Evolutionary conservation across 2,113 vertebrate genomes (phyloP).

Genomic region (Uropsilus gracilis): DNA sequence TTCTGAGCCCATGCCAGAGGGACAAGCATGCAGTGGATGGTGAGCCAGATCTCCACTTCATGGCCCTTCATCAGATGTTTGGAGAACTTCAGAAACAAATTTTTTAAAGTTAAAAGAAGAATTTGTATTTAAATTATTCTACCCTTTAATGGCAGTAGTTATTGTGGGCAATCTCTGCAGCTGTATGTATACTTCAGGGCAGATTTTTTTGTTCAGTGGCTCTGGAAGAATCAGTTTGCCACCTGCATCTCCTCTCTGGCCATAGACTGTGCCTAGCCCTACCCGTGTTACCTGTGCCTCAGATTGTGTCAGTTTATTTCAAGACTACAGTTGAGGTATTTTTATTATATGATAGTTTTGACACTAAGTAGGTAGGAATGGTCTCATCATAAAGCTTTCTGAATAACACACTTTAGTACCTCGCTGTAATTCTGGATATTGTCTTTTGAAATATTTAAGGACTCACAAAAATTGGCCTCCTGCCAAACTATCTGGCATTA

Average conservation of each 20-base stretch:
- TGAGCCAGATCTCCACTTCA: background rate
- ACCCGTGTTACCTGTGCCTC: background rate
- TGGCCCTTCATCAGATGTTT: background rate
- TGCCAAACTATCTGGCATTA: conserved; percentile 34
- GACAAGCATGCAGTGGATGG: fast-evolving
- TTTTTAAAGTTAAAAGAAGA: background rate
- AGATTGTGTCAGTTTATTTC: background rate
- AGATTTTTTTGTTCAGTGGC: background rate
- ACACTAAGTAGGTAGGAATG: background rate
- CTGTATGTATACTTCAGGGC: background rate
- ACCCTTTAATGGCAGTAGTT: background rate
- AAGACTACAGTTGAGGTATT: background rate
- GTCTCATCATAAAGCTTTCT: background rate
- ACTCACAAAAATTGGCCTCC: background rate
- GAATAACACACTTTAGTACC: background rate
- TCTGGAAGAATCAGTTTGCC: background rate
- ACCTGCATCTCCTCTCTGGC: background rate
- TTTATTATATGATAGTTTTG: conserved; percentile 53
- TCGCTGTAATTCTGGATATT: conserved; percentile 26
- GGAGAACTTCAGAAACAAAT: background rate
- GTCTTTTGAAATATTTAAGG: conserved; percentile 38
- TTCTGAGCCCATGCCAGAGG: background rate
- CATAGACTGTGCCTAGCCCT: background rate
- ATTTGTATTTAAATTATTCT: background rate
- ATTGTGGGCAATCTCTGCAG: background rate